Percentiles rank a stretch among this genome's conserved stretches.
Evolutionary conservation across 2,797 vertebrate genomes (phyloP).

Genomic region (Nothura maculosa): DNA sequence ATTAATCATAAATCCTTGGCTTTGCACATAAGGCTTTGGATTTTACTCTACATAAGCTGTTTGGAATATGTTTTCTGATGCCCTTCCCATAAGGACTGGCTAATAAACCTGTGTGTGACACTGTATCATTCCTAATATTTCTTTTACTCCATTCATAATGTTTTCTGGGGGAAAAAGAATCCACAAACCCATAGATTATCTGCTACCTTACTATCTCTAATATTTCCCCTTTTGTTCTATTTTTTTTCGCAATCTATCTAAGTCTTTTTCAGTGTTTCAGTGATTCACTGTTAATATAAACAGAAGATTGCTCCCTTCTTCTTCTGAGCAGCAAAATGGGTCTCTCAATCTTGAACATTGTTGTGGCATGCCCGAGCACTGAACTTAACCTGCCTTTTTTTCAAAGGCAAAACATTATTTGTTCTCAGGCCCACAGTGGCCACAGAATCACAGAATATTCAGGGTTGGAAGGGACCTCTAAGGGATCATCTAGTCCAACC

Average conservation of each 20-base stretch:
- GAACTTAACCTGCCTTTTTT: neutral
- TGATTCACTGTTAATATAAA: neutral
- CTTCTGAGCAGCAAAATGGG: neutral
- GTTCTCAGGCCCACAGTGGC: neutral
- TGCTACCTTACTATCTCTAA: neutral
- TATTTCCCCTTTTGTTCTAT: neutral
- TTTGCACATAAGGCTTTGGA: neutral
- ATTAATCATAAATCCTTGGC: neutral
- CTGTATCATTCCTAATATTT: neutral
- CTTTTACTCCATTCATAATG: neutral
- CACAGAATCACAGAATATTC: no score
- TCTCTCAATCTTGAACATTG: neutral
- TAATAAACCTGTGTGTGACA: neutral
- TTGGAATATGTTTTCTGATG: neutral
- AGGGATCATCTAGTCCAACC: no score
- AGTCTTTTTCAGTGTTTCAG: neutral
- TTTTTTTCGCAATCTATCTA: fast-evolving
- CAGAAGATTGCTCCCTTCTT: neutral
- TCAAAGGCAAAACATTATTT: neutral
- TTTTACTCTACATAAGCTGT: neutral
- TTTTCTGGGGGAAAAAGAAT: neutral
- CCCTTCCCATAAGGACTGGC: fast-evolving
- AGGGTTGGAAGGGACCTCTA: no score
- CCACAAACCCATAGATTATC: neutral
- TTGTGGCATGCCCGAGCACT: neutral